These are phyloP conservation scores for Hydrocynus forskahlii DNA, from an alignment of 2,797 vertebrate genomes.

Conservation along the genomic window DNA sequence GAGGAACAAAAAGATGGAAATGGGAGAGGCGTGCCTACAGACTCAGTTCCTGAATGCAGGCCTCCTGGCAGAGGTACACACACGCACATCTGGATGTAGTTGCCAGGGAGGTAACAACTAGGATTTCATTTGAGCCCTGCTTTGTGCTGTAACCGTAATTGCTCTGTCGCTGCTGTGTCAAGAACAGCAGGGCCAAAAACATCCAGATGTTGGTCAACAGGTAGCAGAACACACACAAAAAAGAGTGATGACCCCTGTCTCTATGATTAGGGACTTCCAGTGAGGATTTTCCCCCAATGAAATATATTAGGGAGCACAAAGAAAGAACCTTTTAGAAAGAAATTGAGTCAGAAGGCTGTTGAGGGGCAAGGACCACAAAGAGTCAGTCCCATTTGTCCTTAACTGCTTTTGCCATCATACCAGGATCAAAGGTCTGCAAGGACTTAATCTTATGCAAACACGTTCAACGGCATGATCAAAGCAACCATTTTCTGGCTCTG, in stretches of 20 bases:
- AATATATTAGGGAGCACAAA: background rate
- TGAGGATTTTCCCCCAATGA: slow-evolving; percentile 3
- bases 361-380: background rate
- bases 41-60: slow-evolving; percentile 13
- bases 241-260: background rate
- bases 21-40: background rate
- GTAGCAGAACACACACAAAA: slow-evolving; percentile 19
- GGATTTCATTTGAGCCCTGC: slow-evolving; percentile 37
- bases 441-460: slow-evolving; percentile 51
- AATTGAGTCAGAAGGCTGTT: background rate
- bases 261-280: background rate
- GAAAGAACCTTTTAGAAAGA: background rate
- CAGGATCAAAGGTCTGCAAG: slow-evolving; percentile 54
- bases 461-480: slow-evolving; percentile 31
- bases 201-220: slow-evolving; percentile 20
- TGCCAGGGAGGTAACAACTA: slow-evolving; percentile 43
- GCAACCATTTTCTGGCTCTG: slow-evolving; percentile 1
- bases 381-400: slow-evolving; percentile 9
- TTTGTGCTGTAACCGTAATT: slow-evolving; percentile 29
- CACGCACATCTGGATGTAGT: slow-evolving; percentile 48
- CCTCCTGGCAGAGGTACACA: slow-evolving; percentile 36
- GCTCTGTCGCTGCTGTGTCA: slow-evolving; percentile 34
- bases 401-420: slow-evolving; percentile 14
- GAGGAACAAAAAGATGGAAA: background rate
- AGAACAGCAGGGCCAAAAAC: slow-evolving; percentile 31